These are phyloP conservation scores for Pitta sordida DNA, from an alignment of 2,113 vertebrate species.

Conservation along the genomic window DNA sequence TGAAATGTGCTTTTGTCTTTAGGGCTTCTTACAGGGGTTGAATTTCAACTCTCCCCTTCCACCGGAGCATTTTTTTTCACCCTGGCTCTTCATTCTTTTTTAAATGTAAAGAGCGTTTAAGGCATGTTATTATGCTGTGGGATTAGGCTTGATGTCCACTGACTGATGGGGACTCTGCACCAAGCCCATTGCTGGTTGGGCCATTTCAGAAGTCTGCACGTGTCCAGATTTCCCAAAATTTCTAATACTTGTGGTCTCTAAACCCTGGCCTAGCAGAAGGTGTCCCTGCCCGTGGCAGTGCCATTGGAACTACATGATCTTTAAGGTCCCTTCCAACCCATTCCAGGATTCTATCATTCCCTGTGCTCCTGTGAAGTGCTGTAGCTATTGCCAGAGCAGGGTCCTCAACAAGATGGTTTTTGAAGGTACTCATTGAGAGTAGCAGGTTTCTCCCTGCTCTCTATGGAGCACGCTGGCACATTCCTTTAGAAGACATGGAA, in stretches of 20 bases:
- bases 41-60: not conserved
- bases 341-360: not conserved
- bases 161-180: not conserved
- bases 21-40: not conserved
- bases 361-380: not conserved
- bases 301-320: not conserved
- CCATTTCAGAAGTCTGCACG: not conserved
- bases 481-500: not conserved
- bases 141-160: not conserved
- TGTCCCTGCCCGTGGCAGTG: not conserved
- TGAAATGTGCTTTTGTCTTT: not conserved
- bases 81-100: not conserved
- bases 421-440: not conserved
- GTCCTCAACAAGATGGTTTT: not conserved
- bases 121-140: not conserved
- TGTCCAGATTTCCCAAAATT: not conserved
- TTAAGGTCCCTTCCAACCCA: not conserved
- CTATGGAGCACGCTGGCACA: not conserved
- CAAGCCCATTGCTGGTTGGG: not conserved
- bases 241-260: not conserved
- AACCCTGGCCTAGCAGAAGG: not conserved
- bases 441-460: not conserved
- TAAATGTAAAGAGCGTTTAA: not conserved
- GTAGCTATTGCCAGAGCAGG: not conserved
- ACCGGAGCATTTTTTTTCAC: not conserved